A percentile compares a stretch with the other conserved stretches of the same genome.
Conservation (phyloP, 2,113 vertebrate species). For the Chunga burmeisteri region DNA sequence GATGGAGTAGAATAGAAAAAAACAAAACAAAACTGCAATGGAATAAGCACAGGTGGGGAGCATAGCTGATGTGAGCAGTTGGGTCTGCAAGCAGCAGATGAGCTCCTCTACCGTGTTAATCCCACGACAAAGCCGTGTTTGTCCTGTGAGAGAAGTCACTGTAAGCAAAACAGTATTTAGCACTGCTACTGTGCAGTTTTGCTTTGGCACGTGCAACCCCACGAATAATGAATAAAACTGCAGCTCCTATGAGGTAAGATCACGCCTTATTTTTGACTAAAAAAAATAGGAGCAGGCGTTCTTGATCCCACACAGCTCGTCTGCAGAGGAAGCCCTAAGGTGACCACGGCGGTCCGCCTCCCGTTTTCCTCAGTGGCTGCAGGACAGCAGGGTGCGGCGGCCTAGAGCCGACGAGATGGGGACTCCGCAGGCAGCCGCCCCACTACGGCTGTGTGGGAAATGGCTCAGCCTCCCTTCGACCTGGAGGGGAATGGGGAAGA, state of each 20-base stretch:
- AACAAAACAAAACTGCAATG: neutral
- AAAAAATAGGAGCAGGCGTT: neutral
- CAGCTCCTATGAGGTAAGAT: neutral
- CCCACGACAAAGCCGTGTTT: neutral
- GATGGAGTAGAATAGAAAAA: neutral
- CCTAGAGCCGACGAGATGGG: neutral
- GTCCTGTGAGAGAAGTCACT: neutral
- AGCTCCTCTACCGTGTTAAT: neutral
- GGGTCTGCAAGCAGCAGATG: neutral
- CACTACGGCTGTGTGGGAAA: neutral
- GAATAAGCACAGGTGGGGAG: neutral
- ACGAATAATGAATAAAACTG: neutral
- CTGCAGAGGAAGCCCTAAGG: neutral
- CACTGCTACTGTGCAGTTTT: neutral
- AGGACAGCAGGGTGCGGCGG: neutral
- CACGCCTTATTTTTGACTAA: rapidly evolving
- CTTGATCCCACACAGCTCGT: rapidly evolving
- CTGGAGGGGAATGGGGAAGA: rapidly evolving
- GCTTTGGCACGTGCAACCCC: neutral
- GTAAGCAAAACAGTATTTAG: no score
- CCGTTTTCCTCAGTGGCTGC: rapidly evolving
- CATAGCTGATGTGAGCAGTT: neutral
- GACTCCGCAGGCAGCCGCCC: no score
- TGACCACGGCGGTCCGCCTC: neutral
- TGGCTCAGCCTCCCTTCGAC: no score